Base-by-base conservation (phyloP, 2,888 invertebrate genomes). In the Erebia palarica region DNA sequence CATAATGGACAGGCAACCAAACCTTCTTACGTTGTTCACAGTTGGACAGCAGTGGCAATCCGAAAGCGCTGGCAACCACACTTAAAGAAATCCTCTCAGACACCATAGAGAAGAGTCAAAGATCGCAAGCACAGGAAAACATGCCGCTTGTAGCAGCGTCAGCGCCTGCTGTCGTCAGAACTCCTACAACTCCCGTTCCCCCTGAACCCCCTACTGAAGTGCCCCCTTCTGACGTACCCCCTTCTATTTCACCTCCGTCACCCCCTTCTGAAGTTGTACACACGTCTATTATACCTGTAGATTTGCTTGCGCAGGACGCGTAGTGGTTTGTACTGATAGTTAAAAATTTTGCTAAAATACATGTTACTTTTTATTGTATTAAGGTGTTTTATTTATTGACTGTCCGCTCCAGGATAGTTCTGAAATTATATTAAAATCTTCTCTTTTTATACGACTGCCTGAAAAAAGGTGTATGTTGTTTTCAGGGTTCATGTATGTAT, bases 61-160 rank as follows among this genome's bases (percentile, higher is more conserved):
- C 91, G 0, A 90, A 85, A 75, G 87, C 85, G 0, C 75, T 93
- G 69, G 91, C 92, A 18, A 83, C 88, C 0, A 86, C 90, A 3
- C 85, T 93, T 3, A 90, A 88, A 73, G 91, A 91, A 72, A 89
- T 92, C 55, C 82, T 93, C 59, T 89, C 91, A 42, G 91, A 92
- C 73, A 91, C 88, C 44, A 84, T 91, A 65, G 87, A 87, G 77
- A 84, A 86, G 77, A 75, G 80, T 27, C 81, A 85, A 72, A 85
- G 82, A 75, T 76, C 79, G 1, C 78, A 77, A 3, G 72, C 74
- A 5, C 76, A 67, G 8, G 65, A 65, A 27, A 53, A 36, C 4
- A 36, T 47, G 78, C 83, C 27, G 75, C 73, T 74, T 9, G 70
- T 65, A 42, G 75, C 73, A 1, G 69, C 72, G 8, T 78, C 63